Percentiles rank a stretch among this genome's conserved stretches.
These are phyloP conservation scores for Tridacna gigas DNA, from an alignment of 2,888 invertebrate genomes.

Conservation along the genomic window DNA sequence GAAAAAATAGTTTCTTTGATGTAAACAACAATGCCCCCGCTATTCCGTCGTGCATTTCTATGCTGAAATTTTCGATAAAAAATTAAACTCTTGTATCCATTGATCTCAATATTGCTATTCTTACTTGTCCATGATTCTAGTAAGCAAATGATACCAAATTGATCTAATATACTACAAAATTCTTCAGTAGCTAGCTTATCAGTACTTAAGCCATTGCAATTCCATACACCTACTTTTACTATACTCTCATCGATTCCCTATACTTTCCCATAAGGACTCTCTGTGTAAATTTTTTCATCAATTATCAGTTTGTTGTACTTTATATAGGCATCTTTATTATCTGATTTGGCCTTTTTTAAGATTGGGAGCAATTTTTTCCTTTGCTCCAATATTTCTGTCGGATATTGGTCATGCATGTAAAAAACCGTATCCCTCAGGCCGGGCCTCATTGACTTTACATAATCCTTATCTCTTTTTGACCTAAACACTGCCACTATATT, in stretches of 20 bases:
- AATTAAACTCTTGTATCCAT: not conserved
- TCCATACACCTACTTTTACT: slow-evolving; percentile 38
- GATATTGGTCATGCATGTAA: slow-evolving; percentile 35
- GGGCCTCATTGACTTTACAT: slow-evolving; percentile 1
- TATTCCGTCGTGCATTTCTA: not conserved
- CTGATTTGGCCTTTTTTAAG: slow-evolving; percentile 24
- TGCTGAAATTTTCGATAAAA: not conserved
- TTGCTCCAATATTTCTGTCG: slow-evolving; percentile 15
- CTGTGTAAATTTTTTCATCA: slow-evolving; percentile 22
- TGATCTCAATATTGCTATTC: not conserved
- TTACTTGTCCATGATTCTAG: not conserved
- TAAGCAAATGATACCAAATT: not conserved
- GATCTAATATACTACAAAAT: not conserved
- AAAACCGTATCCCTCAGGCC: slow-evolving; percentile 2
- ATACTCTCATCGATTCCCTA: slow-evolving; percentile 19
- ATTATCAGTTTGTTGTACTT: slow-evolving; percentile 35
- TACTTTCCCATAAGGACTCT: slow-evolving; percentile 31
- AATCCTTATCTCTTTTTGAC: not conserved
- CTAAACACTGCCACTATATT: slow-evolving; percentile 22
- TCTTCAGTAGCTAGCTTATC: not conserved
- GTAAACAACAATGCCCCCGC: not conserved
- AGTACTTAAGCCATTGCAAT: slow-evolving; percentile 19
- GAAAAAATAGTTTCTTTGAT: not conserved
- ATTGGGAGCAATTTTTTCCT: slow-evolving; percentile 18
- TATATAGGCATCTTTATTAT: slow-evolving; percentile 30